Conservation (phyloP, 2,113 vertebrate species). For the Caranx ignobilis region DNA sequence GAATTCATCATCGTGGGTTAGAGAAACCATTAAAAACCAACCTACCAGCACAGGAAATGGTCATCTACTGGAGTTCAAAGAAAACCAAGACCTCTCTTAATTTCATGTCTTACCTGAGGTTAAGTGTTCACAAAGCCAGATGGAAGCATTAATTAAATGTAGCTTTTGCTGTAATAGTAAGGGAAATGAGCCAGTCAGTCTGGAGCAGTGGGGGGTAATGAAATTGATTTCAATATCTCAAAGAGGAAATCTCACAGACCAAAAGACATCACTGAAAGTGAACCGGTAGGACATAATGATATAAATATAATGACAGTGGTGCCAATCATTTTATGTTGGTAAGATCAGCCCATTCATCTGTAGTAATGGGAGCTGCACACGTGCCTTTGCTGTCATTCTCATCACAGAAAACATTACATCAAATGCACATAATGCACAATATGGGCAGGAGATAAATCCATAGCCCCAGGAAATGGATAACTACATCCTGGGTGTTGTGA, state of each 20-base stretch:
- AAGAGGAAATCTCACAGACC: conserved; percentile 62
- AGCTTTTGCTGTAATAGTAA: conserved; percentile 35
- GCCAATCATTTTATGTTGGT: conserved; percentile 44
- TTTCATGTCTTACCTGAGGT: conserved; percentile 40
- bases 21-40: not conserved
- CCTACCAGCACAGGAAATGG: not conserved
- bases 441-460: conserved; percentile 50
- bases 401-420: conserved; percentile 54
- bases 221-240: conserved; percentile 60
- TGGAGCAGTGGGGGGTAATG: conserved; percentile 41
- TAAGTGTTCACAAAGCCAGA: conserved; percentile 14
- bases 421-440: conserved; percentile 62
- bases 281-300: conserved; percentile 42
- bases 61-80: not conserved
- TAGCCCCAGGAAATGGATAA: conserved; percentile 64
- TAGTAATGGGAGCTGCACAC: conserved; percentile 42
- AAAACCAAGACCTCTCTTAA: conserved; percentile 2
- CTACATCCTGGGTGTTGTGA: conserved; percentile 57
- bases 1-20: not conserved
- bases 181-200: conserved; percentile 65
- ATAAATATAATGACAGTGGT: conserved; percentile 50
- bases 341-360: conserved; percentile 40
- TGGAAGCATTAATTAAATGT: conserved; percentile 51
- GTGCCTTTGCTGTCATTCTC: conserved; percentile 42
- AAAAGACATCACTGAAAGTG: conserved; percentile 37